These are phyloP conservation scores for Vanacampus margaritifer DNA, from an alignment of 2,113 vertebrate species.

Conservation along the genomic window DNA sequence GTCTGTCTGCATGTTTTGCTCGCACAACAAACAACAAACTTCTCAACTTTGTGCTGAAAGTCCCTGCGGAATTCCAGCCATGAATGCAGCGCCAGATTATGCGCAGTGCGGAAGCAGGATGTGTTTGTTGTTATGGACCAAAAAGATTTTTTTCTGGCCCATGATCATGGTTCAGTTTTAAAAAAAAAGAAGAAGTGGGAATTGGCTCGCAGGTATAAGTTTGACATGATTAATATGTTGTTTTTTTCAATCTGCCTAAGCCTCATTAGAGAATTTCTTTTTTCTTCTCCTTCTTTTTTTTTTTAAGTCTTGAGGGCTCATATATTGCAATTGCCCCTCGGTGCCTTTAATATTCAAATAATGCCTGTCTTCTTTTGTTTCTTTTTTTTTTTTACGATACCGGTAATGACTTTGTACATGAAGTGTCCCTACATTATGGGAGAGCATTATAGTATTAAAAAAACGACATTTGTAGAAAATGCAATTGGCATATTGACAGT, in stretches of 20 bases:
- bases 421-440: neutral
- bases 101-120: neutral
- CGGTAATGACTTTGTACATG: neutral
- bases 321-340: neutral
- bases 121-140: neutral
- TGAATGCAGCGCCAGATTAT: neutral
- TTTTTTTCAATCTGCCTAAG: neutral
- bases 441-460: neutral
- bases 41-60: neutral
- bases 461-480: neutral
- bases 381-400: too few species aligned
- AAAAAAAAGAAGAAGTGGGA: neutral
- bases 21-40: neutral
- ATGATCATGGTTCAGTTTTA: neutral
- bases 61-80: neutral
- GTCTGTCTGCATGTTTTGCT: too few species aligned
- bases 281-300: neutral
- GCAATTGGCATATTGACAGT: neutral
- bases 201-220: neutral
- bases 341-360: neutral
- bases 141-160: neutral
- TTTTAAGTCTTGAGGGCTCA: neutral
- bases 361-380: neutral
- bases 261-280: neutral
- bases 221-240: neutral